Evolutionary conservation across 2,797 vertebrate genomes (phyloP), one percentile per base, ranked within the genome.

Genomic region (Cyprinodon diabolis): DNA sequence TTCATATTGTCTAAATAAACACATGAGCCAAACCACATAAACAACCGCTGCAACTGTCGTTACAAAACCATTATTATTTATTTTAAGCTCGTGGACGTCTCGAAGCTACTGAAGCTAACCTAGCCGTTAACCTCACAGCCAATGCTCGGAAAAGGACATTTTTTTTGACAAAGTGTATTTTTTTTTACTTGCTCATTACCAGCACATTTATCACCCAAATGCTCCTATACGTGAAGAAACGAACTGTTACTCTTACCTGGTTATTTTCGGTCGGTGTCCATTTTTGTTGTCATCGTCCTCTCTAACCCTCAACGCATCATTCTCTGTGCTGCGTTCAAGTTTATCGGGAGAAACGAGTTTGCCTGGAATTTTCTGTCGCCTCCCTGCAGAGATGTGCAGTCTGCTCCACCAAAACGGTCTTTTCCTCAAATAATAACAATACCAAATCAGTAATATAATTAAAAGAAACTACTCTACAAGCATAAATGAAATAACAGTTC

Each of bases 261-360:
- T 15, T 81, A 86, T 77, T 77, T 77, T 68, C 62, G 30, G 69
- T 58, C 54, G 80, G 75, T 84, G 79, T 87, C 84, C 89, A 89
- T 90, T 68, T 89, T 83, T 83, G 81, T 89, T 81, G 74, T 75
- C 72, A 75, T 30, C 77, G 69, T 88, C 87, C 80, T 89, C 86
- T 71, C 79, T 83, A 69, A 66, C 71, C 75, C 77, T 85, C 80
- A 80, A 81, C 71, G 52, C 86, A 68, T 52, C 21, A 71, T 80
- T 85, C 19, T 1, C 6, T 6, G n/a, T 86, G 91, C 13, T 84
- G 89, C 86, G 72, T 92, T 92, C 86, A 90, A 0, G 82, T 4
- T 23, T 0, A 56, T 82, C 82, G 0, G 86, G 56, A 79, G 0
- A 88, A 87, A 69, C 12, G 25, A 74, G 0, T 0, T 19, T 55